phyloP scores from a whole-genome alignment of 2,113 vertebrate genomes.

The Eretmodus cyanostictus region DNA sequence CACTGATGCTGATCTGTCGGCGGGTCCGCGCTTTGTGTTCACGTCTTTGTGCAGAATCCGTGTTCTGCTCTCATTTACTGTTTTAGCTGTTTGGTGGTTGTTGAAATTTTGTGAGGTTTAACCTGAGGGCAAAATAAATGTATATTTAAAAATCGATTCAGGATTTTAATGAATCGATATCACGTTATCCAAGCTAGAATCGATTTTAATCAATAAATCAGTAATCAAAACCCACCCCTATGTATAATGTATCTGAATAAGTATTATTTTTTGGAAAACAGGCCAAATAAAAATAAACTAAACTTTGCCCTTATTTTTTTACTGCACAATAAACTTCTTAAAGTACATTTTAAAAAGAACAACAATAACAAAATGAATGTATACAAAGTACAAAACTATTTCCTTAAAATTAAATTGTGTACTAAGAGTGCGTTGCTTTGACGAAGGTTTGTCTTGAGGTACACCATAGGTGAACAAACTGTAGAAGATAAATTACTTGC shows the following conservation, averaged over 20 bases:
- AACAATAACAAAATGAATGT: not conserved
- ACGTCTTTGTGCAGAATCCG: not conserved
- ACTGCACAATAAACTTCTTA: not conserved
- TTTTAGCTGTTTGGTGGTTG: not conserved
- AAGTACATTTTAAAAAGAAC: not conserved
- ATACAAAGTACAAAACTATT: not conserved
- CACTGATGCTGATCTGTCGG: rapidly evolving
- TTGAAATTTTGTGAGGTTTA: not conserved
- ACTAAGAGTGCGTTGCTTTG: not conserved
- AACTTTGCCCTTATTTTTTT: not conserved
- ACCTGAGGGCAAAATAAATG: not conserved
- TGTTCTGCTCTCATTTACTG: not conserved
- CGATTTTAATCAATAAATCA: rapidly evolving
- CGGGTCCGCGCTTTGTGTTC: rapidly evolving
- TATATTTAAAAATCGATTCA: not conserved
- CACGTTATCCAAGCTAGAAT: not conserved
- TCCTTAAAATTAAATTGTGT: not conserved
- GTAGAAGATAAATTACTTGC: rapidly evolving
- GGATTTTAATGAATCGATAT: rapidly evolving
- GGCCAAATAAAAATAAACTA: not conserved
- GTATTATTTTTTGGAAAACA: not conserved
- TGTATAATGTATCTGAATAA: not conserved
- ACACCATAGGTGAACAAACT: not conserved
- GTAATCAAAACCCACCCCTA: rapidly evolving
- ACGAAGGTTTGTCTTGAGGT: rapidly evolving